A percentile compares a stretch with the other conserved stretches of the same genome.
These are phyloP conservation scores for Alcis repandata DNA, from an alignment of 2,888 invertebrate genomes.

Conservation along the genomic window DNA sequence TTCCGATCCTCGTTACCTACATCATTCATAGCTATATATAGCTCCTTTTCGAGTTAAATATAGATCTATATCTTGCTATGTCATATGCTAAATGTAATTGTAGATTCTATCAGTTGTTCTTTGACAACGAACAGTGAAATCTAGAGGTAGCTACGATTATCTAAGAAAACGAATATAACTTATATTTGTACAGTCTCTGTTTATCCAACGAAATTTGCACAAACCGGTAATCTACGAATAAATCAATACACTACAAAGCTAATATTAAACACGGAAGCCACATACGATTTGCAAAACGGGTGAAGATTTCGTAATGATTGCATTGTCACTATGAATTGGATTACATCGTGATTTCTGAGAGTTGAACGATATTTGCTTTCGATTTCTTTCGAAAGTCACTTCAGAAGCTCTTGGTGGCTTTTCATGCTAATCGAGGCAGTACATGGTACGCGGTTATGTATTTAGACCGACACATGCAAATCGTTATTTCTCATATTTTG, in stretches of 20 bases:
- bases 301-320: conserved; percentile 44
- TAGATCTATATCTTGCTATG: no score
- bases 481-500: conserved; percentile 5
- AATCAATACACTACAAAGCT: conserved; percentile 17
- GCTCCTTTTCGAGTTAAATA: no score
- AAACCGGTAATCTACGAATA: conserved; percentile 6
- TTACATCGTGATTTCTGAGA: conserved; percentile 44
- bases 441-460: conserved; percentile 5
- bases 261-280: conserved; percentile 22
- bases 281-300: conserved; percentile 36
- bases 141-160: background rate
- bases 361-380: conserved; percentile 42
- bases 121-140: no score
- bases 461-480: conserved; percentile 17
- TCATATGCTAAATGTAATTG: no score
- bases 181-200: background rate
- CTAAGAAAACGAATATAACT: background rate
- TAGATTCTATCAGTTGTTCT: no score
- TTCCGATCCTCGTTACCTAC: no score
- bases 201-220: background rate
- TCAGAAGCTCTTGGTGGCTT: conserved; percentile 24
- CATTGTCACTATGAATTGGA: conserved; percentile 43
- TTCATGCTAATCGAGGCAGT: conserved; percentile 33
- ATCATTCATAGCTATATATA: no score
- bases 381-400: conserved; percentile 56